Conservation (phyloP, 2,113 vertebrate species). For the Bagarius yarrelli region DNA sequence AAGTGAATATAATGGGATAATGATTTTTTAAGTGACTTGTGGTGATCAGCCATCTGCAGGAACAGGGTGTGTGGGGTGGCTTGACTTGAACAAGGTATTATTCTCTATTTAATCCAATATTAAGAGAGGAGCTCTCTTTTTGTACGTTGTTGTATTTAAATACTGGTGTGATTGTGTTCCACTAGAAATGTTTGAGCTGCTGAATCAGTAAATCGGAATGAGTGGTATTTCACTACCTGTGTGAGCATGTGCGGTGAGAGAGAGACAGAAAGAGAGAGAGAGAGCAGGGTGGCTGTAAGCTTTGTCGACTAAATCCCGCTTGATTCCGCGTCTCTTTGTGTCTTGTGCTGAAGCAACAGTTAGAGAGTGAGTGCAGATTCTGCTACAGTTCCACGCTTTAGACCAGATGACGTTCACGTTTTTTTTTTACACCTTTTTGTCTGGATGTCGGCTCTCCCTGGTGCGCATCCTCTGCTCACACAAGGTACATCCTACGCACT, state of each 20-base stretch:
- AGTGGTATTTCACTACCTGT: conserved; percentile 38
- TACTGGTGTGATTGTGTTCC: conserved; percentile 20
- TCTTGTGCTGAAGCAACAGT: conserved; percentile 45
- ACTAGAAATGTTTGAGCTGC: conserved; percentile 43
- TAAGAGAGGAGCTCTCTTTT: background rate
- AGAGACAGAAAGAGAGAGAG: conserved; percentile 9
- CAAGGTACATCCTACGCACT: conserved; percentile 36
- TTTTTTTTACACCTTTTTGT: conserved; percentile 49
- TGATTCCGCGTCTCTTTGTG: conserved; percentile 58
- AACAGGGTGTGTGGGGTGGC: conserved; percentile 37
- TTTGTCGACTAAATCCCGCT: conserved; percentile 62
- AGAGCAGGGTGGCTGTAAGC: conserved; percentile 40
- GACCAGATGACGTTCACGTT: conserved; percentile 57
- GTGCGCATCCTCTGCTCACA: conserved; percentile 32
- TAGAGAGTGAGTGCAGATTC: conserved; percentile 61
- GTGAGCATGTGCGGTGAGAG: conserved; percentile 14
- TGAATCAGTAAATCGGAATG: conserved; percentile 60
- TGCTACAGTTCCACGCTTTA: conserved; percentile 46
- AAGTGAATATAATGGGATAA: conserved; percentile 36
- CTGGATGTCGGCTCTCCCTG: conserved; percentile 19
- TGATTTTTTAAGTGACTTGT: conserved; percentile 10
- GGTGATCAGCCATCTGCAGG: conserved; percentile 3
- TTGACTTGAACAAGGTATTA: too few species aligned
- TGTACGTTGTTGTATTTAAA: conserved; percentile 9
- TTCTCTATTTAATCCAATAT: background rate